These are phyloP conservation scores for Protobothrops mucrosquamatus DNA, from an alignment of 2,113 vertebrate species.

Conservation along the genomic window DNA sequence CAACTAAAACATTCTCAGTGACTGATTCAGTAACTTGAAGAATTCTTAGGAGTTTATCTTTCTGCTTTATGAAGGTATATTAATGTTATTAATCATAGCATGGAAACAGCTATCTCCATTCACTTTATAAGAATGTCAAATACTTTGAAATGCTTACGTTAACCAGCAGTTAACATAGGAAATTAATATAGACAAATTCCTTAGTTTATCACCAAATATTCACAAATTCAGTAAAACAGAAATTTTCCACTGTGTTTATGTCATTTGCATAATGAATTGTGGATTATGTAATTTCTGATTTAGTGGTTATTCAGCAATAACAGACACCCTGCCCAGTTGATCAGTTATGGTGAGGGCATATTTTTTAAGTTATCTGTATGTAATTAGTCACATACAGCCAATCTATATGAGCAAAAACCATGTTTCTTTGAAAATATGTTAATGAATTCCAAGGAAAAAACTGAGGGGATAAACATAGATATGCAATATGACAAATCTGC, in stretches of 20 bases:
- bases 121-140: neutral
- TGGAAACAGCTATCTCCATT: neutral
- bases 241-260: neutral
- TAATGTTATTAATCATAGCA: neutral
- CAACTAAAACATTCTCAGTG: neutral
- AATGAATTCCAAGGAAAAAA: slow-evolving; percentile 9
- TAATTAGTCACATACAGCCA: slow-evolving; percentile 8
- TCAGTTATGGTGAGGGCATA: neutral
- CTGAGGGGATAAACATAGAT: slow-evolving; percentile 50
- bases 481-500: slow-evolving; percentile 24
- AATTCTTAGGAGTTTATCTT: neutral
- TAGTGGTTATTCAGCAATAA: neutral
- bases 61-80: neutral
- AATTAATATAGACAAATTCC: neutral
- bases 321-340: neutral
- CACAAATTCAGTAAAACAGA: neutral
- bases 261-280: neutral
- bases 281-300: neutral
- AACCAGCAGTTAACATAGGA: slow-evolving; percentile 14
- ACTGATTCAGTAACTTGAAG: neutral
- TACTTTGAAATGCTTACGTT: slow-evolving; percentile 30
- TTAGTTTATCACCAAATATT: slow-evolving; percentile 16
- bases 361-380: neutral
- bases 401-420: slow-evolving; percentile 24
- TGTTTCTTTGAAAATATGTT: slow-evolving; percentile 38